Evolutionary conservation across 2,797 vertebrate species (phyloP).

Genomic region (Sebastiscus albofasciatus): DNA sequence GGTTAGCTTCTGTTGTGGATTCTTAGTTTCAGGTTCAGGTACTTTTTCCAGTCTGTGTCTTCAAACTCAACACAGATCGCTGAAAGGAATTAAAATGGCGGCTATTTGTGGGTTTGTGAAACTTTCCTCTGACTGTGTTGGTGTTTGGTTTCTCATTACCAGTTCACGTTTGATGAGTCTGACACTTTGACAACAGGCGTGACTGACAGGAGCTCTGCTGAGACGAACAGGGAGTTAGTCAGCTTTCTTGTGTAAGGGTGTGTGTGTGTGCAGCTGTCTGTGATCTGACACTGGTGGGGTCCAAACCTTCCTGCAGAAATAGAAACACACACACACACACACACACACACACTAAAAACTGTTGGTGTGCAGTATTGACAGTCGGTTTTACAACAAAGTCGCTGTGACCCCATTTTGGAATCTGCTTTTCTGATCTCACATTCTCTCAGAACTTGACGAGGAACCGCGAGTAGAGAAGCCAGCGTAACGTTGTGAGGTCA

Average conservation of each 20-base stretch:
- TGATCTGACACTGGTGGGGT: not conserved
- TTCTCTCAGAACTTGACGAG: slow-evolving; percentile 35
- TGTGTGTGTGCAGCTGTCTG: not conserved
- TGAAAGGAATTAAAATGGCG: not conserved
- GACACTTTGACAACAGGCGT: not conserved
- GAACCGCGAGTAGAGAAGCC: not conserved
- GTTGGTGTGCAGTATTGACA: not conserved
- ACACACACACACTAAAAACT: not conserved
- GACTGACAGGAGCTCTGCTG: slow-evolving; percentile 4
- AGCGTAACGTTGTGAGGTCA: not conserved
- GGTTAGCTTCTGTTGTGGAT: no score
- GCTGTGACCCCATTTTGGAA: slow-evolving; percentile 19
- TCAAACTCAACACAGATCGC: no score
- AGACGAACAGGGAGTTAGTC: not conserved
- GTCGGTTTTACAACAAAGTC: not conserved
- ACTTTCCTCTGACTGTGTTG: not conserved
- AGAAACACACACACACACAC: not conserved
- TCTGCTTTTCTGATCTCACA: slow-evolving; percentile 25
- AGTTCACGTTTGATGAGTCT: not conserved
- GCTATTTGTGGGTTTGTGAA: not conserved
- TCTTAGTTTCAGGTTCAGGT: no score
- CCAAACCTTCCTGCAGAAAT: not conserved
- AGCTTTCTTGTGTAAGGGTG: not conserved
- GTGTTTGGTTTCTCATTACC: not conserved
- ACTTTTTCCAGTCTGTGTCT: no score